These are phyloP conservation scores for Heterotis niloticus DNA, from an alignment of 2,113 vertebrate species.

Conservation along the genomic window DNA sequence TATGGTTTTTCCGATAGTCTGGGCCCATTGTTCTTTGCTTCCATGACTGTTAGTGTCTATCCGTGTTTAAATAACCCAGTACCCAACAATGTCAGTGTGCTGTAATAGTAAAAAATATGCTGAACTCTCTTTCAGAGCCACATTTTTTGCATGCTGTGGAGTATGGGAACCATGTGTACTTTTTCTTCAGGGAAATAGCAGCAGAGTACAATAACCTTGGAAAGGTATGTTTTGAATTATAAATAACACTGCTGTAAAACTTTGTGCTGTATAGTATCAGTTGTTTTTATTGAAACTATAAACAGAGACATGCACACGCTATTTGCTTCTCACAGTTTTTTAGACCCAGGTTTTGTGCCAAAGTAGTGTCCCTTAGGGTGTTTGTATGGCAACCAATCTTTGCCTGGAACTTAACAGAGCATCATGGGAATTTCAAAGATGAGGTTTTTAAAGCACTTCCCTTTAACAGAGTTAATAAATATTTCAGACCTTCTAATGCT, in stretches of 20 bases:
- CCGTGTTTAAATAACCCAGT: background rate
- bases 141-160: constrained; percentile 97
- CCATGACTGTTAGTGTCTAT: background rate
- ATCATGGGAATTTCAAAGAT: constrained; percentile 38
- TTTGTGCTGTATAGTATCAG: background rate
- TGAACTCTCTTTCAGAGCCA: constrained; percentile 78
- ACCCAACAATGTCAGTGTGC: background rate
- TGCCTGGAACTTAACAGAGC: constrained; percentile 45
- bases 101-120: constrained; percentile 29
- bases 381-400: constrained; percentile 37
- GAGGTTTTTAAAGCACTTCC: constrained; percentile 51
- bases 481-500: constrained; percentile 72
- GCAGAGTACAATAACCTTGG: constrained; percentile 95
- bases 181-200: constrained; percentile 97
- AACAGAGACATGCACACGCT: background rate
- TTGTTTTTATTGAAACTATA: constrained; percentile 12
- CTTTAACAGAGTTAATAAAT: constrained; percentile 68
- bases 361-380: constrained; percentile 30
- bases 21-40: background rate
- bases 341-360: background rate
- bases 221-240: constrained; percentile 67
- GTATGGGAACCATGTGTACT: constrained; percentile 95
- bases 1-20: too few relatives aligned
- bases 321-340: background rate
- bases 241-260: background rate